Evolutionary conservation across 2,888 invertebrate genomes (phyloP).

Genomic region (Daptonema setosum): DNA sequence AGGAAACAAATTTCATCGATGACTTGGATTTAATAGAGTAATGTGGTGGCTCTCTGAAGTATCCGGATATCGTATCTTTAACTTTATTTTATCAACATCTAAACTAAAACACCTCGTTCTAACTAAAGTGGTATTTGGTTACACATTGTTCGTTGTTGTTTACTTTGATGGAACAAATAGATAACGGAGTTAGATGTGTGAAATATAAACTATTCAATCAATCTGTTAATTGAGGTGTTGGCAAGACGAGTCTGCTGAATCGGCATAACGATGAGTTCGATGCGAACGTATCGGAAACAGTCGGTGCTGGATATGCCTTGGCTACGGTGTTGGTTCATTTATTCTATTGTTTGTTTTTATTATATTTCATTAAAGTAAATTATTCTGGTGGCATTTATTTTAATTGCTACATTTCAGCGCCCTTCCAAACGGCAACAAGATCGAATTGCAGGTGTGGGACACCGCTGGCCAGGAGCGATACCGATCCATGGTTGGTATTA

Average conservation of each 20-base stretch:
- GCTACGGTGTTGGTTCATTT: constrained; percentile 53
- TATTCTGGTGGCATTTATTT: constrained; percentile 19
- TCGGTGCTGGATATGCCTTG: constrained; percentile 70
- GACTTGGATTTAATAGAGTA: too few species aligned
- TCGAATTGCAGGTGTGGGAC: constrained; percentile 52
- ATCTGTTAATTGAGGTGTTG: constrained; percentile 66
- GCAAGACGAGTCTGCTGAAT: constrained; percentile 63
- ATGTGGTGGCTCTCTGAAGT: too few species aligned
- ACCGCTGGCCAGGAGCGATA: constrained; percentile 70
- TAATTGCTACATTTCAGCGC: not conserved
- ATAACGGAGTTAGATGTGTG: too few species aligned
- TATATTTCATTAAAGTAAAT: not conserved
- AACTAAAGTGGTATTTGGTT: too few species aligned
- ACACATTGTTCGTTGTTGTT: too few species aligned
- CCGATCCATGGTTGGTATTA: constrained; percentile 45
- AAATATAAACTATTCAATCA: too few species aligned
- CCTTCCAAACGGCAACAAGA: constrained; percentile 20
- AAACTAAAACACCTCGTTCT: too few species aligned
- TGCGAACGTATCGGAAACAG: constrained; percentile 54
- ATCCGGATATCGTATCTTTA: too few species aligned
- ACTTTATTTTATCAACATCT: too few species aligned
- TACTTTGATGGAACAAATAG: too few species aligned
- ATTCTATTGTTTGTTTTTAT: not conserved
- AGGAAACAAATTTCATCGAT: too few species aligned
- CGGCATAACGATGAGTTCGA: constrained; percentile 58